phyloP scores from a whole-genome alignment of 2,888 invertebrate species.

The Xylophagus ater region DNA sequence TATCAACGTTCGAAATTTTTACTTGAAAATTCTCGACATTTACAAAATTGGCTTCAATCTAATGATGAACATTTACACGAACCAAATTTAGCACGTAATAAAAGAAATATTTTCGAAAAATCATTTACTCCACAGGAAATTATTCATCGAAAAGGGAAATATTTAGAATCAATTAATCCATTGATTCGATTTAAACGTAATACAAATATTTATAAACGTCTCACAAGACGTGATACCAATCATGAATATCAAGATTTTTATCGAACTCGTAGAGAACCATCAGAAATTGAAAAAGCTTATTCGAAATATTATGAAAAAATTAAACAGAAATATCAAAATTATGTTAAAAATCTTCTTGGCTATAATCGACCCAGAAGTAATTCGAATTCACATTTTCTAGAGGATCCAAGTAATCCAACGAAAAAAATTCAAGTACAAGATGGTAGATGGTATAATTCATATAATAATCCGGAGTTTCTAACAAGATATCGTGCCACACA shows the following conservation, averaged over 20 bases:
- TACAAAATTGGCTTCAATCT: slow-evolving; percentile 17
- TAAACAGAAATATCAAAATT: slow-evolving; percentile 32
- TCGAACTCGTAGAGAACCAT: slow-evolving; percentile 20
- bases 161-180: slow-evolving; percentile 1
- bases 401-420: slow-evolving; percentile 17
- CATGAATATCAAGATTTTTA: slow-evolving; percentile 3
- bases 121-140: slow-evolving; percentile 5
- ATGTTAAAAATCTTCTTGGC: slow-evolving; percentile 31
- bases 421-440: slow-evolving; percentile 25
- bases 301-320: slow-evolving; percentile 34
- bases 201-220: background rate
- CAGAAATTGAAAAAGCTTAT: slow-evolving; percentile 30
- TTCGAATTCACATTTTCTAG: slow-evolving; percentile 12
- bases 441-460: slow-evolving; percentile 26
- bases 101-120: slow-evolving; percentile 5
- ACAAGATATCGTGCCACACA: slow-evolving; percentile 24
- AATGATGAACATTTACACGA: slow-evolving; percentile 2
- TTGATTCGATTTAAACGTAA: slow-evolving; percentile 10
- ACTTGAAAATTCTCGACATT: slow-evolving; percentile 24
- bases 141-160: slow-evolving; percentile 2
- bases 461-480: slow-evolving; percentile 25
- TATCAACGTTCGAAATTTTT: slow-evolving; percentile 30
- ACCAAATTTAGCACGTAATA: background rate
- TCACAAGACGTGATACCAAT: too few relatives aligned
- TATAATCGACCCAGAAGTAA: slow-evolving; percentile 21